A percentile compares a stretch with the other conserved stretches of the same genome.
Conservation (phyloP, 1,140 invertebrate species). For the Antheraea pernyi region DNA sequence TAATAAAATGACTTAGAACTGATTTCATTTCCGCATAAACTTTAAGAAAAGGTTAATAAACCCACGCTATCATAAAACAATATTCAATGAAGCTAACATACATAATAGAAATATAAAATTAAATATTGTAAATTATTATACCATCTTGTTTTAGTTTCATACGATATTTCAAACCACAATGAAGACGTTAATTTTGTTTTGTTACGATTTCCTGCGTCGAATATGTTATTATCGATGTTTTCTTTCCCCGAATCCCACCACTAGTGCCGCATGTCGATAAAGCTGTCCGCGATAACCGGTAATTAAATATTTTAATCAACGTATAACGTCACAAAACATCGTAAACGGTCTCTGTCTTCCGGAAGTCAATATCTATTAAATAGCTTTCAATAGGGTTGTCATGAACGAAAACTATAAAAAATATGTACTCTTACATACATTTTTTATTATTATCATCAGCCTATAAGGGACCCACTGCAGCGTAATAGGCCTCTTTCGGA, state of each 20-base stretch:
- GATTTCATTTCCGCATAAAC: no score
- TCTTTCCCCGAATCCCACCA: not conserved
- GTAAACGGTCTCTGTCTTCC: constrained; percentile 4
- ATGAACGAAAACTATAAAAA: not conserved
- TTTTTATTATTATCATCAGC: no score
- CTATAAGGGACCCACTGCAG: no score
- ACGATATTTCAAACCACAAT: not conserved
- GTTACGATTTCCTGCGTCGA: not conserved
- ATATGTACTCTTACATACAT: no score
- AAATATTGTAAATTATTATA: no score
- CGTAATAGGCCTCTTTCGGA: no score
- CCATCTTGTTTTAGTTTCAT: no score
- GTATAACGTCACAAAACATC: constrained; percentile 6
- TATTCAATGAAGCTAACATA: no score
- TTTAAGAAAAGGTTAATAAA: no score
- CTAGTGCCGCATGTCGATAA: constrained; percentile 3
- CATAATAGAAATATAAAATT: no score
- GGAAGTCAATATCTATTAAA: constrained; percentile 14
- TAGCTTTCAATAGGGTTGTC: not conserved
- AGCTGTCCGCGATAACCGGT: constrained; percentile 9
- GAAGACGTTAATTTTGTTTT: not conserved
- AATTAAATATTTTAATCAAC: constrained; percentile 21
- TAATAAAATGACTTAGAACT: no score
- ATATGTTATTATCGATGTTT: not conserved
- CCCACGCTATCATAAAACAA: no score